These are phyloP conservation scores for Diplosoma virens DNA, from an alignment of 23 tunicate species.

Conservation along the genomic window DNA sequence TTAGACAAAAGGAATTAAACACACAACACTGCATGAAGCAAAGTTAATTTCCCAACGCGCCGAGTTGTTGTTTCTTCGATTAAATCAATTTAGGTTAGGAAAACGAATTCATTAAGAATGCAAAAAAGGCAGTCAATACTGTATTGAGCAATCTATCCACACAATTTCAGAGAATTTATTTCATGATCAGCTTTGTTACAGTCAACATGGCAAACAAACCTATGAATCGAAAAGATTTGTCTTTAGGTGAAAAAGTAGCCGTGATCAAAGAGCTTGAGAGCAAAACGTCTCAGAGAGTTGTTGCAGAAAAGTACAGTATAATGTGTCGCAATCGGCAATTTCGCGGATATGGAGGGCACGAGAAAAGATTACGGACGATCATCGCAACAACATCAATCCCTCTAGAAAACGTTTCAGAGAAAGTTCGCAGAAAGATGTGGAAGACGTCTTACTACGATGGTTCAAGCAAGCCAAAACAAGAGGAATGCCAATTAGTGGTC, in stretches of 20 bases:
- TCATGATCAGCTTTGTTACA: too few relatives aligned
- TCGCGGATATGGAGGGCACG: constrained; percentile 7
- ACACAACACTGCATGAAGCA: too few relatives aligned
- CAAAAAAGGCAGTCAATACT: too few relatives aligned
- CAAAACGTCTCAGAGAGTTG: constrained; percentile 2
- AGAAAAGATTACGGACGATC: constrained; percentile 7
- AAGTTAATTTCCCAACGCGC: too few relatives aligned
- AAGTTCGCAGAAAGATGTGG: constrained; percentile 6
- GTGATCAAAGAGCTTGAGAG: constrained; percentile 3
- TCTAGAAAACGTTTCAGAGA: constrained; percentile 14
- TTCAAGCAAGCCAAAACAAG: constrained; percentile 20
- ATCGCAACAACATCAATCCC: constrained; percentile 13
- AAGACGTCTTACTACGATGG: constrained; percentile 17
- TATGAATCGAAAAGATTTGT: constrained; percentile 1
- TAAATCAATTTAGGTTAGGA: too few relatives aligned
- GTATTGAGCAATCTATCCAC: too few relatives aligned
- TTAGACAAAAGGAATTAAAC: too few relatives aligned
- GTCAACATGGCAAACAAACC: too few relatives aligned
- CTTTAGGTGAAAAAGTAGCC: not conserved
- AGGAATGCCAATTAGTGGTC: constrained; percentile 26
- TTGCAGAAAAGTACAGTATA: constrained; percentile 10
- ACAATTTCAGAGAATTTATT: too few relatives aligned
- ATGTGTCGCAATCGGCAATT: constrained; percentile 19
- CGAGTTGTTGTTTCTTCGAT: too few relatives aligned
- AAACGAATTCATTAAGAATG: too few relatives aligned